phyloP scores from a whole-genome alignment of 1,140 invertebrate genomes.

The Drosophila busckii region DNA sequence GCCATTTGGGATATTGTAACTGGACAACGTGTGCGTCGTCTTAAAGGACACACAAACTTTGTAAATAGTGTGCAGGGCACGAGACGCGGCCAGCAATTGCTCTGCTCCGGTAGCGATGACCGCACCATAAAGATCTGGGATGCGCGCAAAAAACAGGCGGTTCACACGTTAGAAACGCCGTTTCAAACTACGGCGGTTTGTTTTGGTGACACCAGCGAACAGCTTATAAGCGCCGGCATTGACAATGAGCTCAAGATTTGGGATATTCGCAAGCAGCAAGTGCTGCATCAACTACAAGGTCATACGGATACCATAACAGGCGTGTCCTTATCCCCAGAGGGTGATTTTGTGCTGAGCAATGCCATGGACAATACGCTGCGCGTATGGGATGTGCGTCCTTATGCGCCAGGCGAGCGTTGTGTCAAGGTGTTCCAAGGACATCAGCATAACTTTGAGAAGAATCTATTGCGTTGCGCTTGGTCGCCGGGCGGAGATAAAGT shows the following conservation, averaged over 20 bases:
- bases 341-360: constrained; percentile 96
- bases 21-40: constrained; percentile 92
- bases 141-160: constrained; percentile 88
- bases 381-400: constrained; percentile 90
- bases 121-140: constrained; percentile 96
- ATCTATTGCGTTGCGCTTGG: constrained; percentile 93
- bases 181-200: constrained; percentile 94
- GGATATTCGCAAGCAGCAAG: constrained; percentile 95
- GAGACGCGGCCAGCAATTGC: constrained; percentile 90
- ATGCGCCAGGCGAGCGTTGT: constrained; percentile 93
- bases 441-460: constrained; percentile 99
- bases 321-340: constrained; percentile 94
- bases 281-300: constrained; percentile 91
- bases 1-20: constrained; percentile 96
- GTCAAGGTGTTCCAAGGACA: constrained; percentile 95
- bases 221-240: constrained; percentile 93
- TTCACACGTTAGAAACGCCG: constrained; percentile 88
- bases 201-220: constrained; percentile 98
- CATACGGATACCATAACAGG: constrained; percentile 98
- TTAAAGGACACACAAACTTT: constrained; percentile 94
- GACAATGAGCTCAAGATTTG: constrained; percentile 99
- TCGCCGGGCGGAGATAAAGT: constrained; percentile 91
- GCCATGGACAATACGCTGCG: constrained; percentile 96
- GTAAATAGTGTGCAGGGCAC: constrained; percentile 92
- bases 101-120: constrained; percentile 97